Base-by-base conservation (phyloP, 1,140 invertebrate genomes). In the Drosophila ohnishii region DNA sequence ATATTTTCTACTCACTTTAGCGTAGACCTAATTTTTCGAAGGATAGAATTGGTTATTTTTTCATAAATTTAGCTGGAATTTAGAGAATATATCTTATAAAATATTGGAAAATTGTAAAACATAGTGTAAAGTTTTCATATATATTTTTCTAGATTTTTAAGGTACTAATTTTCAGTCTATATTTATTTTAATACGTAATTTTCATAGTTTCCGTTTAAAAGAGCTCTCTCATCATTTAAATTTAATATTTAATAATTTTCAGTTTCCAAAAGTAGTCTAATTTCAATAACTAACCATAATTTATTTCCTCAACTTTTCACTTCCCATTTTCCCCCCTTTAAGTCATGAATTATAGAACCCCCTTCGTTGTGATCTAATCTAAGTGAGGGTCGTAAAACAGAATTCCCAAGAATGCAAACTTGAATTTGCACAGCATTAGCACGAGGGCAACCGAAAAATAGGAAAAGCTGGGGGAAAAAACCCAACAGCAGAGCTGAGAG, bases 341-440 rank as follows among this genome's bases (percentile, higher is more conserved):
- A 14, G 6, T 47, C 30, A 19, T 75, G 53, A 81, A 28, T 78
- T 86, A 67, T 75, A 55, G 10, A 50, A 64, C 28, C 58, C 82
- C 48, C 70, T 81, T 55, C 45, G 39, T 72, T 78, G 75, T 85
- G 78, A 86, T 85, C 67, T 67, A 65, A 85, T 86, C 75, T 78
- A 16, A 51, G 59, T 16, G n/a, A 32, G 32, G 40, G 35, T 34
- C 58, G 50, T 47, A 70, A 62, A 30, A 19, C 9, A 44, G 75
- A 55, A 59, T 50, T 73, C 57, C 67, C 74, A 35, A 63, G 42
- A 63, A 74, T 40, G 59, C 60, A 47, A 72, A 80, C 78, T 84
- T 67, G 57, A 84, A 84, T 84, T 84, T 84, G 78, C 81, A 78
- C 79, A 84, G 63, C 77, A 85, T 84, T 85, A 85, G 34, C 39